Evolutionary conservation across 2,113 vertebrate species (phyloP), one percentile per base, ranked within the genome.

Genomic region (Limanda limanda): DNA sequence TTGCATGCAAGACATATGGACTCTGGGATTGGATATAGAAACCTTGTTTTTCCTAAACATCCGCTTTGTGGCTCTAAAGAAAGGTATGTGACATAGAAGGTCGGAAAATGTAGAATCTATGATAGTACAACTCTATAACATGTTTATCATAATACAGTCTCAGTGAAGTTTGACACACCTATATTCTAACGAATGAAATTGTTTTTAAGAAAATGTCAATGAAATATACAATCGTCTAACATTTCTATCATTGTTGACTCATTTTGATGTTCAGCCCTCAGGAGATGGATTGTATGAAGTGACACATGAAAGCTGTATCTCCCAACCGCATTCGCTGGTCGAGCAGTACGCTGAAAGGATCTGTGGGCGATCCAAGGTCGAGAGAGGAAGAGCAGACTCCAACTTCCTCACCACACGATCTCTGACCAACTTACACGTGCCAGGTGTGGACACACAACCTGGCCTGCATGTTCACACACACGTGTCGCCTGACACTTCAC

Each of bases 31-130:
- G 59, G 60, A 86, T 55, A 63, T 70, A 76, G 60, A 77, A 73
- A 64, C 84, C 79, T 78, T 69, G 27, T 67, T 56, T 76, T 85
- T 76, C 59, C 37, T 76, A 76, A 57, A 68, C 51, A 1, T 76
- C 79, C 61, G 13, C 4, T 78, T 80, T 67, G 58, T 68, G 71
- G 71, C 71, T 83, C 62, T 24, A 74, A 71, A 78, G 76, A 80
- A 90, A 93, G 94, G 94, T 94, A 93, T 48, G 92, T 94, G 64
- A 54, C 48, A 18, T 27, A 48, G 61, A 51, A 25, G 5, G 31
- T 31, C 31, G 6, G 35, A 9, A 2, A 37, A 4, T 23, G 14
- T 17, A 8, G 11, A 15, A n/a, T 68, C 5, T 21, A 40, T 20
- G 8, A 17, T 18, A 55, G 55, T 18, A n/a, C 17, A 47, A 18